Evolutionary conservation across 2,888 invertebrate species (phyloP).

Genomic region (Mesodorylaimus sp.): DNA sequence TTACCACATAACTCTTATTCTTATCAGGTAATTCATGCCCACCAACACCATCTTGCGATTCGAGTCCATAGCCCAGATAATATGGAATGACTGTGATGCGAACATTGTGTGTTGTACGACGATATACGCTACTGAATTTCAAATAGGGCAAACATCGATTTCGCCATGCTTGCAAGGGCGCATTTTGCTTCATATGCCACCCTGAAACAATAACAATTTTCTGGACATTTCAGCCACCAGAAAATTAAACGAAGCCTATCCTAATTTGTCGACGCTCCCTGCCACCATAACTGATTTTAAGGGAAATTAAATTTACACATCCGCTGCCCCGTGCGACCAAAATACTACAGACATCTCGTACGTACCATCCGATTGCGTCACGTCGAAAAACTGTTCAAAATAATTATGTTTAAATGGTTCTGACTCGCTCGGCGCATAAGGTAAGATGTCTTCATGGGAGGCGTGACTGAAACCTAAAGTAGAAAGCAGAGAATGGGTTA

Average conservation of each 20-base stretch:
- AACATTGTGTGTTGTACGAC: slow-evolving; percentile 86
- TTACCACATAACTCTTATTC: too few species aligned
- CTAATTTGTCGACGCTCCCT: too few species aligned
- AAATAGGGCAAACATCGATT: slow-evolving; percentile 93
- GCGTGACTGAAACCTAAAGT: slow-evolving; percentile 72
- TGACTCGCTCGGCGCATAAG: slow-evolving; percentile 69
- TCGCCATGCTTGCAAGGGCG: slow-evolving; percentile 81
- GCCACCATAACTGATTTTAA: too few species aligned
- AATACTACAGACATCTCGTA: too few species aligned
- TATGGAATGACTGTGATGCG: slow-evolving; percentile 90
- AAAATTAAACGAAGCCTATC: too few species aligned
- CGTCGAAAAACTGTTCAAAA: slow-evolving; percentile 86
- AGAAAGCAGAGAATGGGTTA: too few species aligned
- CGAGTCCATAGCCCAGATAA: slow-evolving; percentile 62
- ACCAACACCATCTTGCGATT: slow-evolving; percentile 38
- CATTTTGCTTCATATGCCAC: slow-evolving; percentile 61
- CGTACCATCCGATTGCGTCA: slow-evolving; percentile 28
- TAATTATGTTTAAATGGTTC: slow-evolving; percentile 70
- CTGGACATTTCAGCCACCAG: too few species aligned
- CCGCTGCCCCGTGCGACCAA: too few species aligned
- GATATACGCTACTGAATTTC: slow-evolving; percentile 84
- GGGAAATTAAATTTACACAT: too few species aligned
- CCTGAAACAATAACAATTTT: too few species aligned
- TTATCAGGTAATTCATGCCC: slow-evolving; percentile 7
- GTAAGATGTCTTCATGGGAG: slow-evolving; percentile 88